A percentile compares a stretch with the other conserved stretches of the same genome.
phyloP scores from a whole-genome alignment of 2,888 invertebrate species.

The Deilephila porcellus region DNA sequence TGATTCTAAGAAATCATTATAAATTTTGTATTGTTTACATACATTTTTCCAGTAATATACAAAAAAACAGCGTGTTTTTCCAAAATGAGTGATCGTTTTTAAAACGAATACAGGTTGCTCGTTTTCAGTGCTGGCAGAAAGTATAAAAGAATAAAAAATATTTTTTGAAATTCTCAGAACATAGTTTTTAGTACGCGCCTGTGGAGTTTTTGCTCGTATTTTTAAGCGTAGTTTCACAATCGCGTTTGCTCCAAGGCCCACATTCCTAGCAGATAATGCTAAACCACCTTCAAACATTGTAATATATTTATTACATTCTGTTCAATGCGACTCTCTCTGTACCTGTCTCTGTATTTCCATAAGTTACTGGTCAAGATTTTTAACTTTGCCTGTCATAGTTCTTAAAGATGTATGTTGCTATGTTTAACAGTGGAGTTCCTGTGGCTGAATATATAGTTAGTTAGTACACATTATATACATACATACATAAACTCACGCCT shows the following conservation, averaged over 20 bases:
- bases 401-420: too few species aligned
- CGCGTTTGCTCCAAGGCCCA: background rate
- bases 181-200: background rate
- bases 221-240: conserved; percentile 10
- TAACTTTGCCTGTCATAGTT: too few species aligned
- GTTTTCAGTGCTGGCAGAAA: background rate
- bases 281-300: background rate
- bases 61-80: background rate
- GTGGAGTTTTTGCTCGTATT: conserved; percentile 9
- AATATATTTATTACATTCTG: background rate
- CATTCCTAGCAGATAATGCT: background rate
- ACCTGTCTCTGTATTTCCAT: too few species aligned
- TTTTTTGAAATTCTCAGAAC: background rate
- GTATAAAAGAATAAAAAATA: conserved; percentile 2
- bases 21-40: too few species aligned
- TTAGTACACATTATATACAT: too few species aligned
- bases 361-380: too few species aligned
- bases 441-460: too few species aligned
- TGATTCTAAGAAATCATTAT: too few species aligned
- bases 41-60: background rate
- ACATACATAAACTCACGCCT: too few species aligned
- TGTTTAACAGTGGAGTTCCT: too few species aligned
- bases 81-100: too few species aligned
- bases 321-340: too few species aligned
- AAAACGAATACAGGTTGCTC: background rate